Percentiles rank a stretch among this genome's conserved stretches.
Conservation (phyloP, 2,113 vertebrate species). For the Typhlomys cinereus region DNA sequence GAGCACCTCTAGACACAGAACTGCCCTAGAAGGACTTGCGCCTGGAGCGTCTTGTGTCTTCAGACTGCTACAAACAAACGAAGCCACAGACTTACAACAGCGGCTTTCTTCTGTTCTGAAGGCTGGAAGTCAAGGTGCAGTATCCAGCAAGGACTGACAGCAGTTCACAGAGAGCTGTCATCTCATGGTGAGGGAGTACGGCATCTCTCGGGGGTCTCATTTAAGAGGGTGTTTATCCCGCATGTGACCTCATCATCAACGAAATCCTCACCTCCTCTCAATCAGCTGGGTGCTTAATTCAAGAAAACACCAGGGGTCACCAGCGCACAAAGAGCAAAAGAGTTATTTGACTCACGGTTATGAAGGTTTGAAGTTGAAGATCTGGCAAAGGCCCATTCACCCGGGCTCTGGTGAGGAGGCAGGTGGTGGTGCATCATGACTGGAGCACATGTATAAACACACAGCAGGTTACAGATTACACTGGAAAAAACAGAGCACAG, state of each 20-base stretch:
- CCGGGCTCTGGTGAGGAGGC: background rate
- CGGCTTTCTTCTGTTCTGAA: background rate
- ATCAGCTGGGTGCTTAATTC: background rate
- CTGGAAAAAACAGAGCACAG: background rate
- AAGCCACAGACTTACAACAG: background rate
- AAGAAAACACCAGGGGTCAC: background rate
- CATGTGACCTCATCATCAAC: background rate
- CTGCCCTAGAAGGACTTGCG: background rate
- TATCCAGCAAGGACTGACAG: background rate
- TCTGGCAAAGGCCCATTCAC: background rate
- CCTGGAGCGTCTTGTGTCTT: background rate
- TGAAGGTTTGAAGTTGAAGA: background rate
- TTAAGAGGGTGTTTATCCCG: background rate
- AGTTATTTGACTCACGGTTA: too few species aligned
- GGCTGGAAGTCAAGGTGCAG: background rate
- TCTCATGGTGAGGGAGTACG: background rate
- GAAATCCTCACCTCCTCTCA: background rate
- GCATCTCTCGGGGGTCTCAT: background rate
- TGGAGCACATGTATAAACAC: background rate
- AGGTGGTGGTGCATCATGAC: background rate
- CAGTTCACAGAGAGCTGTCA: background rate
- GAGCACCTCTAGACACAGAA: background rate
- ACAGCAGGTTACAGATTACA: background rate
- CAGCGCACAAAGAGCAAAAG: background rate
- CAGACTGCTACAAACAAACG: background rate